Percentiles rank a stretch among this genome's conserved stretches.
Conservation (phyloP, 2,797 vertebrate genomes). For the Microchirus variegatus region DNA sequence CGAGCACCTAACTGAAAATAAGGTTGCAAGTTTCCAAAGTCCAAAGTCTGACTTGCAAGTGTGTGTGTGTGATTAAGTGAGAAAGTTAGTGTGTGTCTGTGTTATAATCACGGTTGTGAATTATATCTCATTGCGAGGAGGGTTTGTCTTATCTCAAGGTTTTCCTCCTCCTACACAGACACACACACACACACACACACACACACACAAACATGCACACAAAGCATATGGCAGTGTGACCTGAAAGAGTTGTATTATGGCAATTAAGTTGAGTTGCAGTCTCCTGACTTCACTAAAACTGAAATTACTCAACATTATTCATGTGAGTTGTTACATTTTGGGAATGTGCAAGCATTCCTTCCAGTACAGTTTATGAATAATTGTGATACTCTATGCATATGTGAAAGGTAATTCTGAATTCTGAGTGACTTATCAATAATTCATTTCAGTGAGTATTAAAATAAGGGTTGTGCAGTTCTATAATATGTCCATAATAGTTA, state of each 20-base stretch:
- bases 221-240: constrained; percentile 43
- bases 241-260: constrained; percentile 6
- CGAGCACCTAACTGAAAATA: not conserved
- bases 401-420: no score
- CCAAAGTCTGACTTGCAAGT: constrained; percentile 43
- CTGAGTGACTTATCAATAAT: not conserved
- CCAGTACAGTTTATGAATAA: no score
- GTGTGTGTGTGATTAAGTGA: not conserved
- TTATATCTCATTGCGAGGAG: constrained; percentile 14
- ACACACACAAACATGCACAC: constrained; percentile 1
- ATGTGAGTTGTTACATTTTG: not conserved
- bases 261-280: constrained; percentile 18
- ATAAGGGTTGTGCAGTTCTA: not conserved
- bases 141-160: constrained; percentile 65
- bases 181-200: constrained; percentile 2
- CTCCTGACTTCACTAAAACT: not conserved
- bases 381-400: no score
- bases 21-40: constrained; percentile 36
- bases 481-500: not conserved
- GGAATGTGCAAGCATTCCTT: no score
- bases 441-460: not conserved
- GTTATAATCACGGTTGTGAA: constrained; percentile 33
- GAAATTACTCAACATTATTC: not conserved
- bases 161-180: not conserved
- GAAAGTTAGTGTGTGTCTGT: not conserved